These are phyloP conservation scores for Aporophyla lueneburgensis DNA, from an alignment of 2,888 invertebrate species.

Conservation along the genomic window DNA sequence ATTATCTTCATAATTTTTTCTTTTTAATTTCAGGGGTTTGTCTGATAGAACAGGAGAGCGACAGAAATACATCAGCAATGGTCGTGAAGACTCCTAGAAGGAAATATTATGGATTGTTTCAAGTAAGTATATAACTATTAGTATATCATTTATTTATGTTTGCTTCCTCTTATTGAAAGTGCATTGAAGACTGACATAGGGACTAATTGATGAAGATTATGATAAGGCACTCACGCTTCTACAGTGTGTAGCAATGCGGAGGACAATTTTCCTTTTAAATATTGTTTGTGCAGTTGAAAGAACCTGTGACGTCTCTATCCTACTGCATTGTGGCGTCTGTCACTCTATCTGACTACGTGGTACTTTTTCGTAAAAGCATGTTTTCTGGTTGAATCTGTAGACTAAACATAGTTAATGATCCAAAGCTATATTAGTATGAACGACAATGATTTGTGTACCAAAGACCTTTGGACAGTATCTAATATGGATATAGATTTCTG, in stretches of 20 bases:
- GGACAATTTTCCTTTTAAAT: background rate
- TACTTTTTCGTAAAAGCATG: too few relatives aligned
- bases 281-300: background rate
- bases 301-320: background rate
- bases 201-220: too few relatives aligned
- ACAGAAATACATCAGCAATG: conserved; percentile 83
- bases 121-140: conserved; percentile 23
- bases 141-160: too few relatives aligned
- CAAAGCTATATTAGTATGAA: background rate
- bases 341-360: background rate
- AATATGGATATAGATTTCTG: background rate
- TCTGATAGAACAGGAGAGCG: conserved; percentile 86
- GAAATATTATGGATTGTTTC: conserved; percentile 87
- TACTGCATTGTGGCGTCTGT: background rate
- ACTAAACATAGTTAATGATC: background rate
- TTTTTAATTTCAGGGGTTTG: conserved; percentile 85
- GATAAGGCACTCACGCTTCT: too few relatives aligned
- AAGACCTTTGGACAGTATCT: too few relatives aligned
- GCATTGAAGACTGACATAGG: background rate
- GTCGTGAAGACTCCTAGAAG: conserved; percentile 80
- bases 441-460: background rate
- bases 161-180: background rate
- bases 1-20: background rate
- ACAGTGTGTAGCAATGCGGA: background rate
- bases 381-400: background rate